Percentiles rank a stretch among this genome's conserved stretches.
phyloP scores from a whole-genome alignment of 2,113 vertebrate species.

The Chionodraco myersi region DNA sequence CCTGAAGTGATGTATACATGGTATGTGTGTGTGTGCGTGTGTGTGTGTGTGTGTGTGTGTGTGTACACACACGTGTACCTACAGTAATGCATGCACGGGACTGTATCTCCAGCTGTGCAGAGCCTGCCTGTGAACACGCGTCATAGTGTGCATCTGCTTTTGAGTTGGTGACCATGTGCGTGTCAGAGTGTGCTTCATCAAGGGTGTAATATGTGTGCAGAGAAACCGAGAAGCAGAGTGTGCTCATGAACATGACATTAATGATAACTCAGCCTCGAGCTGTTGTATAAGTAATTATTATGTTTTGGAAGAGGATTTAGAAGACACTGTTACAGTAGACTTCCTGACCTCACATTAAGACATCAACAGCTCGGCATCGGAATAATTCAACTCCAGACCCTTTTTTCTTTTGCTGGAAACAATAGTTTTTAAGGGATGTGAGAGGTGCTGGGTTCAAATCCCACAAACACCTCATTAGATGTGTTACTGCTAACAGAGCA shows the following conservation, averaged over 20 bases:
- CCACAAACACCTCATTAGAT: neutral
- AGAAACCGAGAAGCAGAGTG: neutral
- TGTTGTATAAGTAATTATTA: conserved; percentile 40
- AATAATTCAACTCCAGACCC: conserved; percentile 27
- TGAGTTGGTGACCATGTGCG: conserved; percentile 4
- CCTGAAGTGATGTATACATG: no score
- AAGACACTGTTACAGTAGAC: conserved; percentile 30
- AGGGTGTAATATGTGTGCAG: neutral
- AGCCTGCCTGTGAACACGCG: neutral
- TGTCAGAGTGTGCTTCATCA: conserved; percentile 9
- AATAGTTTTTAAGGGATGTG: neutral
- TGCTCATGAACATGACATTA: conserved; percentile 7
- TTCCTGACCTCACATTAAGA: conserved; percentile 11
- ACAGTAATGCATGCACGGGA: conserved; percentile 7
- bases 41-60: no score
- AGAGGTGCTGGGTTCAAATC: conserved; percentile 1
- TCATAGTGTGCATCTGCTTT: neutral
- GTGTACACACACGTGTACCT: neutral
- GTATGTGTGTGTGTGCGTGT: no score
- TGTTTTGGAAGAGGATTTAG: conserved; percentile 35
- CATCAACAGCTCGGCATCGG: neutral
- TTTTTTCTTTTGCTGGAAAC: neutral
- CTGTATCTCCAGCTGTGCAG: conserved; percentile 19
- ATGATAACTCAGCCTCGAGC: conserved; percentile 34
- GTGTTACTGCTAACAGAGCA: neutral